Percentiles rank a stretch among this genome's conserved stretches.
phyloP scores from a whole-genome alignment of 2,113 vertebrate species.

The Embiotoca jacksoni region DNA sequence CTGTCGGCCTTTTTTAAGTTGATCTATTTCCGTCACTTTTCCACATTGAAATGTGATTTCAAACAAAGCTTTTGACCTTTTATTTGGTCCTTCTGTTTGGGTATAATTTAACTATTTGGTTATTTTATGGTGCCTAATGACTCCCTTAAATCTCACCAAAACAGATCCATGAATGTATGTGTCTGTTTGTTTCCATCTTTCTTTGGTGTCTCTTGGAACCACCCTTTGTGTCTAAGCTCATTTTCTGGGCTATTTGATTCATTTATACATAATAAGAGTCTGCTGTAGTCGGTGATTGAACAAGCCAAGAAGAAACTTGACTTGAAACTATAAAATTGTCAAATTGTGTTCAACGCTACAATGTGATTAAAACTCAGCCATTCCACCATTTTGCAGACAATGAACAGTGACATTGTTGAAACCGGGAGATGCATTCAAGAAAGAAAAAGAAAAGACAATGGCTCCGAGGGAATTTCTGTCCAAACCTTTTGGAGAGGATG shows the following conservation, averaged over 20 bases:
- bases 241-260: slow-evolving; percentile 34
- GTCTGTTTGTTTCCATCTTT: neutral
- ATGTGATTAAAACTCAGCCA: slow-evolving; percentile 34
- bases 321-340: slow-evolving; percentile 12
- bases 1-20: neutral
- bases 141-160: neutral
- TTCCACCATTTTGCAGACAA: slow-evolving; percentile 37
- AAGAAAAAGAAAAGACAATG: neutral
- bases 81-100: slow-evolving; percentile 1
- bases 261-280: slow-evolving; percentile 38
- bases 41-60: neutral
- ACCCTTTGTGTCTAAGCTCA: neutral
- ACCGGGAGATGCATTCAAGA: slow-evolving; percentile 1
- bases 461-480: slow-evolving; percentile 24
- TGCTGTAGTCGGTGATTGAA: slow-evolving; percentile 19
- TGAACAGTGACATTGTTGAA: slow-evolving; percentile 17
- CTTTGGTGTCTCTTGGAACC: neutral
- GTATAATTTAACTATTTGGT: neutral
- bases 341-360: slow-evolving; percentile 30
- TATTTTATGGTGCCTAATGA: neutral
- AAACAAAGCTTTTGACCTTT: neutral
- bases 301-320: slow-evolving; percentile 35
- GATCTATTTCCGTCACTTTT: slow-evolving; percentile 4
- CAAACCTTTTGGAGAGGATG: slow-evolving; percentile 31
- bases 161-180: neutral